Conservation (phyloP, 2,888 invertebrate species). For the Colletes collaris region DNA sequence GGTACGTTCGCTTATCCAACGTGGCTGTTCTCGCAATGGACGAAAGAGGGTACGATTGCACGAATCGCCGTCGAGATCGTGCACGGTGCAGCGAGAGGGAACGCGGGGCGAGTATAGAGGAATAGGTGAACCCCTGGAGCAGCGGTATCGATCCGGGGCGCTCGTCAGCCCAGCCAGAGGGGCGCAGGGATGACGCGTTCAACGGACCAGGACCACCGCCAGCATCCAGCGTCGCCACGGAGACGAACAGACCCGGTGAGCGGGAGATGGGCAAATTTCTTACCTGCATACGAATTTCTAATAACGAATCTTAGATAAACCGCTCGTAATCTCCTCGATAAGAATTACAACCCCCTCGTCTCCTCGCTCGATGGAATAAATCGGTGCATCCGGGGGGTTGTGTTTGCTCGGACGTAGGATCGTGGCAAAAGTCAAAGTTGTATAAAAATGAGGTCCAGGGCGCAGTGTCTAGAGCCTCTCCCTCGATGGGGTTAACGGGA, state of each 20-base stretch:
- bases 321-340: too few relatives aligned
- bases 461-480: too few relatives aligned
- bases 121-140: conserved; percentile 51
- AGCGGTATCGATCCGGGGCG: conserved; percentile 65
- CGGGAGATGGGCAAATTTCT: too few relatives aligned
- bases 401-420: too few relatives aligned
- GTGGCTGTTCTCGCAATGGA: conserved; percentile 30
- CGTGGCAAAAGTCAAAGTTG: too few relatives aligned
- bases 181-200: conserved; percentile 11
- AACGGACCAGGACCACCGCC: conserved; percentile 31
- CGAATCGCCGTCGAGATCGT: conserved; percentile 39
- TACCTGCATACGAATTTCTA: too few relatives aligned
- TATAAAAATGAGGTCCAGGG: too few relatives aligned
- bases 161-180: conserved; percentile 26
- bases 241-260: not conserved
- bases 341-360: too few relatives aligned
- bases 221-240: conserved; percentile 33
- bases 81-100: conserved; percentile 7
- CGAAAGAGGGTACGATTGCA: conserved; percentile 37
- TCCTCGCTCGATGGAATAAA: too few relatives aligned
- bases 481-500: too few relatives aligned
- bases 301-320: too few relatives aligned
- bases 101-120: conserved; percentile 20
- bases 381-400: too few relatives aligned
- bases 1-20: not conserved